Evolutionary conservation across 2,797 vertebrate genomes (phyloP).

Genomic region (Delichon dasypus): DNA sequence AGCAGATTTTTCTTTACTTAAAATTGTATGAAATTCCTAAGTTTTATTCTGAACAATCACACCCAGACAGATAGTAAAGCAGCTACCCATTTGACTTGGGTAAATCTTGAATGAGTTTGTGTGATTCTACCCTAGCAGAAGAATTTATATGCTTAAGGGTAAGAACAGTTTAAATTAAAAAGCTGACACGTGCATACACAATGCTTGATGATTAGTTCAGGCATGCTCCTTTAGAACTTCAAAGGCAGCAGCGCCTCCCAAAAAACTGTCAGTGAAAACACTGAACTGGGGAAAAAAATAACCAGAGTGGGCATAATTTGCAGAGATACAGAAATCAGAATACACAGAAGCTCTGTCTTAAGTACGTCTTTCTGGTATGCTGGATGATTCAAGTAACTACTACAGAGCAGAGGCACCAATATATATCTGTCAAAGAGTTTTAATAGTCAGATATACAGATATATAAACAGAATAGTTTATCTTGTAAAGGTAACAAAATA

Average conservation of each 20-base stretch:
- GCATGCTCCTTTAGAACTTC: neutral
- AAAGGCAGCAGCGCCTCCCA: neutral
- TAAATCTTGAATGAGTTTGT: neutral
- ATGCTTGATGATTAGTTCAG: neutral
- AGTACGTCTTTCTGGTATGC: neutral
- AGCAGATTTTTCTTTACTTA: neutral
- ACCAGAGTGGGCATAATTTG: accelerated
- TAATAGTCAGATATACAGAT: neutral
- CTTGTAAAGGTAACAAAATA: neutral
- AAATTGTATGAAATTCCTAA: neutral
- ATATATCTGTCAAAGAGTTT: neutral
- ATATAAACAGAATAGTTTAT: neutral
- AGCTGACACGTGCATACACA: neutral
- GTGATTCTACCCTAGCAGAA: neutral
- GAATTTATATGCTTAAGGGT: neutral
- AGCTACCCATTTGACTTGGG: neutral
- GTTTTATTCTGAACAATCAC: neutral
- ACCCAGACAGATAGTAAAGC: neutral
- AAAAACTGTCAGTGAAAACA: neutral
- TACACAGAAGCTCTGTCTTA: neutral
- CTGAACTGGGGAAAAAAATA: neutral
- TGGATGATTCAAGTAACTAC: neutral
- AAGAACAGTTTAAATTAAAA: neutral
- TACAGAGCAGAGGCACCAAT: neutral
- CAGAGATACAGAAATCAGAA: neutral